Base-by-base conservation (phyloP, 1,140 invertebrate genomes). In the Drosophila erecta region DNA sequence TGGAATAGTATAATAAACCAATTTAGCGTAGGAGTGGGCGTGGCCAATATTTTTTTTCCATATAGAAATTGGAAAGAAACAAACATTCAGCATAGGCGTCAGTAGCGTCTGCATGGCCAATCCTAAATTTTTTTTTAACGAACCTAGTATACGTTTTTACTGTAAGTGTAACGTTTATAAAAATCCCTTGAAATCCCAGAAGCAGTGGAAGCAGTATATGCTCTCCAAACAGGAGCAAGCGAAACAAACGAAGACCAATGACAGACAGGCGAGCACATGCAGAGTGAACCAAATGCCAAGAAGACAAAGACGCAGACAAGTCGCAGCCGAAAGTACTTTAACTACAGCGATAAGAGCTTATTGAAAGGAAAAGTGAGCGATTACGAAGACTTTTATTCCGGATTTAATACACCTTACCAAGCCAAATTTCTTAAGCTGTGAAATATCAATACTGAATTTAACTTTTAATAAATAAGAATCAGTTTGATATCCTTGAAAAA, bases 141-240 rank as follows among this genome's bases (percentile, higher is more conserved):
- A 24, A 24, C 22, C 2, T 3, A 3, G 4, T 24, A 24, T 24
- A 24, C 22, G 2, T 0, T 24, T 4, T 24, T 24, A 24, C 22
- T 24, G 22, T 24, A 24, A 24, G 22, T 24, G 22, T 24, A 24
- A 27, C 7, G 27, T 0, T 7, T 27, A 7, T 7, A 81, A 73
- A 86, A 78, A 72, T 72, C 59, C 58, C 54, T 79, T 79, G 74
- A 81, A 76, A 75, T 81, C 75, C 83, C 83, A 71, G 64, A 78
- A 49, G 62, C 61, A 60, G 27, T 53, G 24, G 54, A 59, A 44
- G 74, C 73, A 81, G 81, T 84, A 86, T 79, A 86, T 86, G 83
- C 83, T 66, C 75, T 79, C 83, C 83, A 83, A 86, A 87, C 79
- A 86, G 70, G 47, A 79, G 79, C 83, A 87, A 76, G 83, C 83